phyloP scores from a whole-genome alignment of 2,888 invertebrate genomes.

The Drosophila prostipennis region DNA sequence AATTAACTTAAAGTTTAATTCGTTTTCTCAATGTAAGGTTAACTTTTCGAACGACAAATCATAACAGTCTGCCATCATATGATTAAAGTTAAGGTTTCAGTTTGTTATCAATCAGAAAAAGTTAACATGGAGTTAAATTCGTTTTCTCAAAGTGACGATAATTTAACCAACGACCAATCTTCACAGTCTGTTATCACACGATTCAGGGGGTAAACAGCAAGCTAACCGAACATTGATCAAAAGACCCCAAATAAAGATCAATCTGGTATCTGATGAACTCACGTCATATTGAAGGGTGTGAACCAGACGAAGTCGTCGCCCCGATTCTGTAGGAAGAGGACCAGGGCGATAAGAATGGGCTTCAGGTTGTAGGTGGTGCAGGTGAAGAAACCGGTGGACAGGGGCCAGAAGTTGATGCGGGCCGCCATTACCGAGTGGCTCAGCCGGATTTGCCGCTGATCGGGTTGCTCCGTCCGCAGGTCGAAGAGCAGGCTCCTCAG shows the following conservation, averaged over 20 bases:
- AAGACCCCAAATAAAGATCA: too few species aligned
- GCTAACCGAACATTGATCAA: neutral
- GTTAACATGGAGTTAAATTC: too few species aligned
- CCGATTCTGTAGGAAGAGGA: conserved; percentile 48
- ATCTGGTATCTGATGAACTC: too few species aligned
- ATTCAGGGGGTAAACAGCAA: neutral
- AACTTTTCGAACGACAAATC: too few species aligned
- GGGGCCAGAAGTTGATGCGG: conserved; percentile 72
- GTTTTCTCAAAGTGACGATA: too few species aligned
- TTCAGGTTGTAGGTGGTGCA: conserved; percentile 67
- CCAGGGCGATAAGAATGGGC: conserved; percentile 59
- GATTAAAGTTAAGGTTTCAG: too few species aligned
- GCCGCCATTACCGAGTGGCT: conserved; percentile 55
- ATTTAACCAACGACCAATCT: too few species aligned
- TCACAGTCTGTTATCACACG: too few species aligned
- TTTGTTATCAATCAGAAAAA: too few species aligned
- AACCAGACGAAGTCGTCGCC: conserved; percentile 55
- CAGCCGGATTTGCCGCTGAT: conserved; percentile 40
- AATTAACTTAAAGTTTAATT: too few species aligned
- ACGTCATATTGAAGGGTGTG: conserved; percentile 80
- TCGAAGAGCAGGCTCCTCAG: conserved; percentile 52
- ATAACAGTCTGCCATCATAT: too few species aligned
- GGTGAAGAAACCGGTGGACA: conserved; percentile 72
- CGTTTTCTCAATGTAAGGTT: too few species aligned
- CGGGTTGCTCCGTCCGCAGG: neutral